Conservation (phyloP, 2,797 vertebrate species). For the Eutrigla gurnardus region DNA sequence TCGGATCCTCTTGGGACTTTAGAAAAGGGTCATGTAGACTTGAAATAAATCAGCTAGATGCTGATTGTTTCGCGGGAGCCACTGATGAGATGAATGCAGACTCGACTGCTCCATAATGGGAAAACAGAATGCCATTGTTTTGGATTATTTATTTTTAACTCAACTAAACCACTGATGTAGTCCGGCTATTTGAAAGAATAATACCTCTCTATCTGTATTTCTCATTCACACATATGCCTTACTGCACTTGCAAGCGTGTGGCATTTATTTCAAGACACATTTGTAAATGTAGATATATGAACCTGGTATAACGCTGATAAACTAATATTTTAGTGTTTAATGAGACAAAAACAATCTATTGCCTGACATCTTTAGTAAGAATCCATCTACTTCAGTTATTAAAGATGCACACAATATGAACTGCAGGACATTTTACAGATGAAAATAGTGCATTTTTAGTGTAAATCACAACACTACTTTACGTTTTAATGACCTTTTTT, state of each 20-base stretch:
- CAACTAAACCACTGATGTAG: background rate
- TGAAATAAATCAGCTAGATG: slow-evolving; percentile 47
- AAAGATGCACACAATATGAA: background rate
- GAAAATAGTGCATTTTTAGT: background rate
- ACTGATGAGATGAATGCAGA: slow-evolving; percentile 27
- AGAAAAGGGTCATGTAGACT: slow-evolving; percentile 28
- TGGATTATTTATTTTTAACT: background rate
- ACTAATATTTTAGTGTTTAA: background rate
- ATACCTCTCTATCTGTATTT: no score
- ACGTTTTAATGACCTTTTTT: background rate
- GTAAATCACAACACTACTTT: background rate
- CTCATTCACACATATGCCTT: no score
- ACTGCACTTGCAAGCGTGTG: background rate
- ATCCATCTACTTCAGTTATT: background rate
- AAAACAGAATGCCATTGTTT: slow-evolving; percentile 2
- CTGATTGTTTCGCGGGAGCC: background rate
- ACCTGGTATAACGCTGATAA: background rate
- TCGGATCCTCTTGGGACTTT: slow-evolving; percentile 35
- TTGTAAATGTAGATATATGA: background rate
- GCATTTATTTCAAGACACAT: background rate
- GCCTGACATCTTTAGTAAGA: background rate
- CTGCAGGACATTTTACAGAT: background rate
- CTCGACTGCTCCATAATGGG: slow-evolving; percentile 19
- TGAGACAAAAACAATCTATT: background rate
- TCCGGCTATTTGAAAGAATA: slow-evolving; percentile 1